Evolutionary conservation across 2,113 vertebrate genomes (phyloP), one percentile per base, ranked within the genome.

Genomic region (Tupaia tana): DNA sequence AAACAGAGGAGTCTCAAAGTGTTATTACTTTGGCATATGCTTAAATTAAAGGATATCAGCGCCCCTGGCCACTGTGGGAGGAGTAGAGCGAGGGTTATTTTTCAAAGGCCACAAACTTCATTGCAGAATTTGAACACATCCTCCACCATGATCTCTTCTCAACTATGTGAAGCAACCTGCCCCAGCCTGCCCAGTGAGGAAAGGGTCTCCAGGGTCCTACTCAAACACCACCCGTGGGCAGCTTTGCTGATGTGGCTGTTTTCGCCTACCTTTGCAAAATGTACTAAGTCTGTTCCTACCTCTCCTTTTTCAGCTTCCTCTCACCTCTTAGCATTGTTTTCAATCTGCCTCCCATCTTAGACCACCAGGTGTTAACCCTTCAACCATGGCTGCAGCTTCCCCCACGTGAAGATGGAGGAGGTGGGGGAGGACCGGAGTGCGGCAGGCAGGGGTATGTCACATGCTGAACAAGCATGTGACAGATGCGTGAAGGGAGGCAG

Each of bases 361-460:
- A 14, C n/a, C 34, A 24, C 27, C 5, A 2, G n/a, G 27, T 15
- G 19, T 80, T 13, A 69, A 58, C 20, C 27, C 52, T 58, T 66
- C 11, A 9, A 14, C 29, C 7, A 6, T 3, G 29, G 67, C 56
- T 69, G 15, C 11, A 7, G 13, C 54, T 20, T 52, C 19, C 31
- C 5, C 69, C 15, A 13, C 0, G 7, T 13, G 18, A n/a, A 34
- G 70, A 18, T 19, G n/a, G 31, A 56, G 19, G 70, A 34, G 29
- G 64, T 1, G 13, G 43, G 31, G n/a, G 43, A 43, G 25, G 22
- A 22, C 1, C 9, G 0, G 2, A 24, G 27, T 0, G 7, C 0
- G n/a, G 77, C 24, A 15, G 67, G 20, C 7, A 22, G 59, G 14
- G 73, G 43, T 6, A 43, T 0, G 31, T 25, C 78, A 14, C 11